These are phyloP conservation scores for Gobionotothen gibberifrons DNA, from an alignment of 2,797 vertebrate genomes.

Conservation along the genomic window DNA sequence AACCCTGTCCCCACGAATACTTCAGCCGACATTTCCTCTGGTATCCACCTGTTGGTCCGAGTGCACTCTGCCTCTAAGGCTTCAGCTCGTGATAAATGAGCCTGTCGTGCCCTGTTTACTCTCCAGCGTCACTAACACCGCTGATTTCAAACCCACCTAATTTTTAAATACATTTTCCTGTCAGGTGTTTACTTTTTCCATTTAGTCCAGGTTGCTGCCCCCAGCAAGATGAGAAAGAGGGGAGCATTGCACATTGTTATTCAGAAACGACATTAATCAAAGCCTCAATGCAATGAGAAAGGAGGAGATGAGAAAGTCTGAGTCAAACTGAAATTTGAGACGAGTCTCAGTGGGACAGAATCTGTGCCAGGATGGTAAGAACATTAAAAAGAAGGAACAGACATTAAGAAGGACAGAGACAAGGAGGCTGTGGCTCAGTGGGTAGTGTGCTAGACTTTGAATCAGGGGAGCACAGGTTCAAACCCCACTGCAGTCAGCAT, in stretches of 20 bases:
- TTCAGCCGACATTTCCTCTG: slow-evolving; percentile 38
- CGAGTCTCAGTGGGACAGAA: slow-evolving; percentile 30
- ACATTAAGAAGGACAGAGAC: slow-evolving; percentile 54
- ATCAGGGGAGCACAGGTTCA: too few relatives aligned
- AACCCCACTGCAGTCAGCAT: too few relatives aligned
- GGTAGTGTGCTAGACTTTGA: too few relatives aligned
- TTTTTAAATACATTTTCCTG: slow-evolving; percentile 65
- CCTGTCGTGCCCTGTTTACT: slow-evolving; percentile 58
- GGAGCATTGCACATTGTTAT: background rate
- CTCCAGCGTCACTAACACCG: slow-evolving; percentile 41
- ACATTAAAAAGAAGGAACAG: slow-evolving; percentile 44
- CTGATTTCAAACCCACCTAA: slow-evolving; percentile 49
- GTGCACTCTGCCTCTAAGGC: slow-evolving; percentile 39
- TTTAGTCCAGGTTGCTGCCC: slow-evolving; percentile 9
- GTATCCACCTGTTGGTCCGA: slow-evolving; percentile 31
- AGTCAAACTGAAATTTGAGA: slow-evolving; percentile 44
- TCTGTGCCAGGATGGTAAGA: slow-evolving; percentile 36
- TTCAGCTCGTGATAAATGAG: slow-evolving; percentile 65
- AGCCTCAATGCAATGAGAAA: slow-evolving; percentile 5
- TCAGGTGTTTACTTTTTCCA: slow-evolving; percentile 42
- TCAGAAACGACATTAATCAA: slow-evolving; percentile 45
- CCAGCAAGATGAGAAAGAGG: background rate
- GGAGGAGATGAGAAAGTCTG: slow-evolving; percentile 16
- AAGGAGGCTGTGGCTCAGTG: too few relatives aligned
- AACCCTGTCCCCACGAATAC: background rate